Evolutionary conservation across 2,888 invertebrate genomes (phyloP), one percentile per base, ranked within the genome.

Genomic region (Phyllotreta striolata): DNA sequence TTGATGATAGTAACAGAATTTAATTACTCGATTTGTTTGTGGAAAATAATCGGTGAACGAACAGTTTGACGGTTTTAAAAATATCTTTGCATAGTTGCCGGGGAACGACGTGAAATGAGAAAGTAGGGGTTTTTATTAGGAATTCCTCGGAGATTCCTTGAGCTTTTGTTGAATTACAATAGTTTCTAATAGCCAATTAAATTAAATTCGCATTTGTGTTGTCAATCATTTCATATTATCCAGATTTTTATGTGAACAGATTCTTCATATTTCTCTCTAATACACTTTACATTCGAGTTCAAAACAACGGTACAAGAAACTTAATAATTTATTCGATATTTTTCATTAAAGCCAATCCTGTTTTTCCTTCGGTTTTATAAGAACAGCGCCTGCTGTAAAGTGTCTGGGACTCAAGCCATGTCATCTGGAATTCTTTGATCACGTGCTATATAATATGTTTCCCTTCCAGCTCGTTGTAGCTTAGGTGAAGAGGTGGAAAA

Each of bases 391-490:
- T 70, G 72, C 72, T 66, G 72, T 72, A 72, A 73, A 73, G 71
- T 71, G 73, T 74, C 73, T 71, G 70, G 63, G 67, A 3, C 41
- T 41, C 41, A 41, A 71, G 70, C 69, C 71, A 71, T 65, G 71
- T 72, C 72, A 72, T 74, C 72, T 70, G 70, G 71, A 75, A 74
- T 75, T 75, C 73, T 70, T 57, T 39, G 55, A 24, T 55, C 41
- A 41, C 41, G 43, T 55, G 41, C 43, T 43, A 9, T 55, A 39
- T 55, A 55, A 43, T 55, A 35, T n/a, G 40, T 43, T 12, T 10
- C 41, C 14, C 24, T 24, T 13, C 34, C 24, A 24, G 24, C 24
- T 24, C 24, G 24, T 24, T 24, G 44, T 14, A 14, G 4, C 3
- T n/a, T n/a, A 41, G 41, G 10, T n/a, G 41, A 10, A 41, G 10